Conservation (phyloP, 2,113 vertebrate genomes). For the Cynocephalus volans region DNA sequence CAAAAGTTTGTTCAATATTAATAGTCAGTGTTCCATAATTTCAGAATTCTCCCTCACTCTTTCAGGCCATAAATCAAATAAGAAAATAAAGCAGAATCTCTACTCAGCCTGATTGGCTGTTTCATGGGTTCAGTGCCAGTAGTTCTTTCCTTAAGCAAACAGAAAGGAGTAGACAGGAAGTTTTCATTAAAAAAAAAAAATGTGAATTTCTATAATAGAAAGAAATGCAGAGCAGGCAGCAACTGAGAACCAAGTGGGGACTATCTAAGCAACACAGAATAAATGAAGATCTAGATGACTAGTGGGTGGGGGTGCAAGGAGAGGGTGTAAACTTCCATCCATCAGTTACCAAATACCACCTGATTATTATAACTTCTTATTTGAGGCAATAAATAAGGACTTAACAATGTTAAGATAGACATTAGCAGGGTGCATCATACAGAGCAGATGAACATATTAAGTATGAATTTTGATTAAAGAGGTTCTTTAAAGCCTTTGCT, state of each 20-base stretch:
- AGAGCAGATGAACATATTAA: background rate
- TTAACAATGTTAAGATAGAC: background rate
- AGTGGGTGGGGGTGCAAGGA: too few species aligned
- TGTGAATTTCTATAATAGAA: background rate
- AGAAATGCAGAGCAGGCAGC: background rate
- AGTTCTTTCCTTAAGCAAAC: background rate
- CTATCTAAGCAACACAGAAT: background rate
- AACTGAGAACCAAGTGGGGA: background rate
- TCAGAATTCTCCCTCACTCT: background rate
- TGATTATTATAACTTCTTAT: background rate
- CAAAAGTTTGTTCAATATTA: background rate
- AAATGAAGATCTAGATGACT: background rate
- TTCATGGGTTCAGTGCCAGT: background rate
- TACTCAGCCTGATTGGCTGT: background rate
- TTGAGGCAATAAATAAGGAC: background rate
- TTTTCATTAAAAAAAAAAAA: background rate
- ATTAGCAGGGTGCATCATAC: background rate
- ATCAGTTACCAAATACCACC: background rate
- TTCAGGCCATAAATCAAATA: slow-evolving; percentile 16
- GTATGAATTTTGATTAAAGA: background rate
- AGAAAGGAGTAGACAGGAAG: background rate
- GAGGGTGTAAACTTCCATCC: background rate
- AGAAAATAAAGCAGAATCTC: slow-evolving; percentile 23
- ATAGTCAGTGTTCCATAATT: background rate
- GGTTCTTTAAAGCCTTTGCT: background rate